Evolutionary conservation across 2,888 invertebrate species (phyloP).

Genomic region (Patella caerulea): DNA sequence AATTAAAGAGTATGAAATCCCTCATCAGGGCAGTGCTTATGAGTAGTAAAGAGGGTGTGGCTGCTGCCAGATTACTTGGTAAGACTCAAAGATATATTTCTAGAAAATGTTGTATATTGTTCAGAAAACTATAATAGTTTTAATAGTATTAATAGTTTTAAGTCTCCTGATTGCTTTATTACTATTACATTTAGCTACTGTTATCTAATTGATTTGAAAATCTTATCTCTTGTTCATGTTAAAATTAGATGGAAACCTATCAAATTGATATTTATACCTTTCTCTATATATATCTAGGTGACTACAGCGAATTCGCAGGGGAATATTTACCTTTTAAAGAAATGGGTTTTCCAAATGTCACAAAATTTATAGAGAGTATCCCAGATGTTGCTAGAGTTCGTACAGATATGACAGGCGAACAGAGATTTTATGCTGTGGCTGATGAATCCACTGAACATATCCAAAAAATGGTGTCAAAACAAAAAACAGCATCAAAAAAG

Average conservation of each 20-base stretch:
- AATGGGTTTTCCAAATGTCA: conserved; percentile 31
- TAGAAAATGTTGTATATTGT: conserved; percentile 17
- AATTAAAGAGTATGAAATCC: conserved; percentile 30
- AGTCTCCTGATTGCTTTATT: not conserved
- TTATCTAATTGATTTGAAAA: not conserved
- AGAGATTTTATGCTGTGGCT: conserved; percentile 53
- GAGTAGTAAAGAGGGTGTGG: conserved; percentile 32
- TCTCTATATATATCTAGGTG: conserved; percentile 16
- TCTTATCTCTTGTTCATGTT: not conserved
- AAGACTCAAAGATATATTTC: conserved; percentile 2
- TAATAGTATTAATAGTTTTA: conserved; percentile 13
- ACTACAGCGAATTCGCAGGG: conserved; percentile 30
- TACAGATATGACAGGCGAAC: conserved; percentile 39
- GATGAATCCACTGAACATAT: conserved; percentile 59
- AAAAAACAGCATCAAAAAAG: conserved; percentile 41
- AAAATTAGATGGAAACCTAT: too few species aligned
- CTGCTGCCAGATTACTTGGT: conserved; percentile 28
- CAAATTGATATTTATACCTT: too few species aligned
- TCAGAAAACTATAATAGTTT: not conserved
- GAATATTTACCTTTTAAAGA: conserved; percentile 31
- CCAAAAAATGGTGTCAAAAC: conserved; percentile 57
- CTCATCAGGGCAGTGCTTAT: conserved; percentile 34
- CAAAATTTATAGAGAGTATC: conserved; percentile 35
- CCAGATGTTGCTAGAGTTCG: conserved; percentile 35
- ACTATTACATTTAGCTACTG: not conserved